These are phyloP conservation scores for Centropristis striata DNA, from an alignment of 2,113 vertebrate genomes.

Conservation along the genomic window DNA sequence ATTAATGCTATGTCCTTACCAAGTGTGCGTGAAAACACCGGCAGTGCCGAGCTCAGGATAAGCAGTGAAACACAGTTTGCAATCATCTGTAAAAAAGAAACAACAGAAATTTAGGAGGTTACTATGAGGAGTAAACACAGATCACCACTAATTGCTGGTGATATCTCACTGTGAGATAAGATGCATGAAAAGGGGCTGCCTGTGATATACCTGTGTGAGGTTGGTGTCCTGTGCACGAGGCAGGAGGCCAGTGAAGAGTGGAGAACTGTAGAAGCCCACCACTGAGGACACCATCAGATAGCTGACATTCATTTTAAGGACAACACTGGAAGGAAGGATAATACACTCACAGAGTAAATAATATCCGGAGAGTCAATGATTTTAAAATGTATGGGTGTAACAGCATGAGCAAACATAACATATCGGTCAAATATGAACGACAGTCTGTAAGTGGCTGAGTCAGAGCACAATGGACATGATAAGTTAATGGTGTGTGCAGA, in stretches of 20 bases:
- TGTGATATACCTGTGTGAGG: constrained; percentile 91
- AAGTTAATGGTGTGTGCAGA: neutral
- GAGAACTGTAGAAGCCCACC: constrained; percentile 96
- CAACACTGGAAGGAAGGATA: neutral
- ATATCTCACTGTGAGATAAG: neutral
- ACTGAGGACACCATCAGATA: constrained; percentile 97
- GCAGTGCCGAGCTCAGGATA: constrained; percentile 96
- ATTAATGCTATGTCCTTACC: constrained; percentile 84
- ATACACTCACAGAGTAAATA: neutral
- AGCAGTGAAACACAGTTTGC: constrained; percentile 96
- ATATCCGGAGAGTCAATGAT: neutral
- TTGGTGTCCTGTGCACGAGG: constrained; percentile 91
- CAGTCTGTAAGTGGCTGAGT: constrained; percentile 6
- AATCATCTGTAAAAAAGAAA: constrained; percentile 92
- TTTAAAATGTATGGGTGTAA: neutral
- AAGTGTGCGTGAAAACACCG: constrained; percentile 95
- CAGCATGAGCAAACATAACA: constrained; percentile 27
- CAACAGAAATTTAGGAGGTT: constrained; percentile 14
- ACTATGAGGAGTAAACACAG: neutral
- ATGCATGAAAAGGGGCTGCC: neutral
- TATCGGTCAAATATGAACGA: neutral
- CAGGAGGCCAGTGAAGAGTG: constrained; percentile 90
- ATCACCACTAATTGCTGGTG: neutral
- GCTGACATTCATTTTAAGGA: constrained; percentile 81
- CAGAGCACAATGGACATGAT: neutral